phyloP scores from a whole-genome alignment of 2,797 vertebrate species.

The Melanotaenia pygmaea region DNA sequence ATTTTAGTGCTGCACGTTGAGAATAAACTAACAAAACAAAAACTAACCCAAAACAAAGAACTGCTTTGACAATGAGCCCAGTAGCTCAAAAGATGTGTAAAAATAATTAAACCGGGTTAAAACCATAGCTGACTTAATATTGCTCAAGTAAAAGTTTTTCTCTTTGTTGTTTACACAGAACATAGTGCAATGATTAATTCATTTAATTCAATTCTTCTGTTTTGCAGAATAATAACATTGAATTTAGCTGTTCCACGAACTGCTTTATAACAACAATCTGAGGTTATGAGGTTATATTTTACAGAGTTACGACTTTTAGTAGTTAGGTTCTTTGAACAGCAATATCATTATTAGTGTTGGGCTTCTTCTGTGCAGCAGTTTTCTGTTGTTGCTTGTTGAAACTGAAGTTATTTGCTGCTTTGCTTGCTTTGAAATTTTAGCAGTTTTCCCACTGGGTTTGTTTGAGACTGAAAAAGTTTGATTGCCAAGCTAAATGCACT shows the following conservation, averaged over 20 bases:
- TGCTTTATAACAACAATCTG: not conserved
- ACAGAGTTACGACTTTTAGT: not conserved
- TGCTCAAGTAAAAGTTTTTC: not conserved
- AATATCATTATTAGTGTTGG: not conserved
- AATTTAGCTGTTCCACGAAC: not conserved
- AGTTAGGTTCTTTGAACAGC: not conserved
- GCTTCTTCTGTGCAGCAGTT: not conserved
- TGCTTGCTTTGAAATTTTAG: not conserved
- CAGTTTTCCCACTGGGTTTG: not conserved
- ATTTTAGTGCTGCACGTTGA: no score
- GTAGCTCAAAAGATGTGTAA: no score
- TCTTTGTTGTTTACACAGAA: not conserved
- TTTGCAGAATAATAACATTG: not conserved
- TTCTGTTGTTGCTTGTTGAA: not conserved
- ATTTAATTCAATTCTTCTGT: not conserved
- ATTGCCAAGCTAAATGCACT: constrained; percentile 20
- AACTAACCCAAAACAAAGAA: no score
- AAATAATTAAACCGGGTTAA: no score
- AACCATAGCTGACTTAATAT: no score
- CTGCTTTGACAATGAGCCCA: no score
- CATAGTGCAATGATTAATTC: not conserved
- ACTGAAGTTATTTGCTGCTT: not conserved
- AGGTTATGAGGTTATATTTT: not conserved
- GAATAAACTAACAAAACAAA: no score
- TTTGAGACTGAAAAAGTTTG: constrained; percentile 15